phyloP scores from a whole-genome alignment of 1,140 invertebrate species.

The Agrypnia vestita region DNA sequence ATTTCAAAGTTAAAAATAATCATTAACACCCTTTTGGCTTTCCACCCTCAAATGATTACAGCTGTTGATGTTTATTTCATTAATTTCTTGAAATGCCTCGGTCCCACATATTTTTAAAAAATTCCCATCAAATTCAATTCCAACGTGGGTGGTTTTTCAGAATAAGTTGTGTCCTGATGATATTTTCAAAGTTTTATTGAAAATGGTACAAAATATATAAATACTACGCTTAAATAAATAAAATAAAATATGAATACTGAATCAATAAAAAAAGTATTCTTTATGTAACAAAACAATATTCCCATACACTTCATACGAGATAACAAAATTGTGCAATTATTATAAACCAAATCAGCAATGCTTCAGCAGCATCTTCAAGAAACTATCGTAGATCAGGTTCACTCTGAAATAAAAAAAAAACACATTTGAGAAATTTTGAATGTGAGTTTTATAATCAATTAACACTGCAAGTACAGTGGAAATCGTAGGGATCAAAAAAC shows the following conservation, averaged over 20 bases:
- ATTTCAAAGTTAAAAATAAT: no score
- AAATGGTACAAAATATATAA: conserved; percentile 48
- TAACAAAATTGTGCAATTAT: conserved; percentile 45
- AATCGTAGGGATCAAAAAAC: no score
- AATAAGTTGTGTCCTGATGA: background rate
- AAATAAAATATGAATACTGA: conserved; percentile 48
- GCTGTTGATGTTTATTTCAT: no score
- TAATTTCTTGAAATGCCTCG: no score
- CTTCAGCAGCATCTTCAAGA: conserved; percentile 52
- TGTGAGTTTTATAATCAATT: no score
- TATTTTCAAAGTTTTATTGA: conserved; percentile 39
- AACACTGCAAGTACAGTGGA: no score
- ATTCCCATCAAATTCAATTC: background rate
- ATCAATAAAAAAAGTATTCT: conserved; percentile 49
- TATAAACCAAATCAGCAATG: conserved; percentile 34
- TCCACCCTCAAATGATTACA: no score
- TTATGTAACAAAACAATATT: conserved; percentile 50
- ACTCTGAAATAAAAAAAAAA: conserved; percentile 48
- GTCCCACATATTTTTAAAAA: no score
- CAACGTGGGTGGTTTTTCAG: background rate
- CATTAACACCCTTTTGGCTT: no score
- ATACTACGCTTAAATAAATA: conserved; percentile 33
- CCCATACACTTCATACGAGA: conserved; percentile 47
- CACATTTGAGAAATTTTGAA: no score
- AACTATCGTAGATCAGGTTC: conserved; percentile 40